Evolutionary conservation across 2,888 invertebrate genomes (phyloP).

Genomic region (Mactromeris polynyma): DNA sequence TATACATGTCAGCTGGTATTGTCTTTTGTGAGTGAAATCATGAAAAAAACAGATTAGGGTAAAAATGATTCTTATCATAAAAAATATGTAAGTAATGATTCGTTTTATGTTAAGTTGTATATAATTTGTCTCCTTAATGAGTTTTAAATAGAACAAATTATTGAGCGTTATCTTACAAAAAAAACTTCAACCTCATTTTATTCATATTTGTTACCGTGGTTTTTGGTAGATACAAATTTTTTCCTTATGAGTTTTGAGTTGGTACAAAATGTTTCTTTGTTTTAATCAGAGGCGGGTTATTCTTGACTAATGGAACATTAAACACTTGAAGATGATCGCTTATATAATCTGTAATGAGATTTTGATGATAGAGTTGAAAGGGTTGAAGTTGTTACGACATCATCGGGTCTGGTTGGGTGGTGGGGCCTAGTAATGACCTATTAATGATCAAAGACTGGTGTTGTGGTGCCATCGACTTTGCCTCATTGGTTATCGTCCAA

Average conservation of each 20-base stretch:
- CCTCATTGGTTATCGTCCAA: not conserved
- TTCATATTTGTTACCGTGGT: not conserved
- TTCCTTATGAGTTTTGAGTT: not conserved
- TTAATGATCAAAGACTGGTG: not conserved
- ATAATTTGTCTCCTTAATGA: slow-evolving; percentile 5
- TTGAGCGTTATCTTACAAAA: not conserved
- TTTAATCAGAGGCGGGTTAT: not conserved
- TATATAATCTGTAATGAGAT: not conserved
- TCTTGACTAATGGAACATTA: not conserved
- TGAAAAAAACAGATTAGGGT: not conserved
- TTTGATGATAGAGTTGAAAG: slow-evolving; percentile 13
- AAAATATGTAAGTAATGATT: not conserved
- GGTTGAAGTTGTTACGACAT: not conserved
- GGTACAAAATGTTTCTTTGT: slow-evolving; percentile 2
- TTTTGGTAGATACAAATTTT: not conserved
- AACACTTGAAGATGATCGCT: not conserved
- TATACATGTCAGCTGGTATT: not conserved
- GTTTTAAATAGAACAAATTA: slow-evolving; percentile 7
- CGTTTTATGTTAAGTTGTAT: not conserved
- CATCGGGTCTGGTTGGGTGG: not conserved
- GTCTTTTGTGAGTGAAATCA: not conserved
- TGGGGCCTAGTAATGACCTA: not conserved
- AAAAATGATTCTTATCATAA: not conserved
- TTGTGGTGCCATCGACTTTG: not conserved
- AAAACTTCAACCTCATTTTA: not conserved